Percentiles rank a stretch among this genome's conserved stretches.
phyloP scores from a whole-genome alignment of 2,888 invertebrate species.

The Cephus rjabovi region DNA sequence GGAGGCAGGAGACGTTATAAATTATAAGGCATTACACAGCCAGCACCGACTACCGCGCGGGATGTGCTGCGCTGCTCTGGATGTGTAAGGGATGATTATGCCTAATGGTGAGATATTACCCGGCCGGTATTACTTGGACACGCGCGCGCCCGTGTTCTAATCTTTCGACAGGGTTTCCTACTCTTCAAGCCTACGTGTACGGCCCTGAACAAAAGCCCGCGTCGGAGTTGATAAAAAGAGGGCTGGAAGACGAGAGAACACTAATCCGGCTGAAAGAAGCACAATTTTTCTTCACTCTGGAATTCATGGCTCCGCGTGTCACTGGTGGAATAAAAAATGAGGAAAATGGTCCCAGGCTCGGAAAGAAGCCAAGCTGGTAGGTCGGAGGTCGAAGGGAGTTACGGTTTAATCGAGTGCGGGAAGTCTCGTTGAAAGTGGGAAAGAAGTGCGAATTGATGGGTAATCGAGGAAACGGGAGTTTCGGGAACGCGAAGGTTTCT shows the following conservation, averaged over 20 bases:
- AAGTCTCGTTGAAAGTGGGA: too few relatives aligned
- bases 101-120: constrained; percentile 67
- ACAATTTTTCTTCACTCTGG: constrained; percentile 3
- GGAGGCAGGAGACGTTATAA: constrained; percentile 53
- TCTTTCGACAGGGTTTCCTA: constrained; percentile 66
- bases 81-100: constrained; percentile 66
- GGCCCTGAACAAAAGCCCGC: constrained; percentile 17
- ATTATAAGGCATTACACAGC: constrained; percentile 64
- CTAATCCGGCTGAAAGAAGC: neutral
- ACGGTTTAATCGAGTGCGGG: too few relatives aligned
- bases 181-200: constrained; percentile 49
- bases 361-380: too few relatives aligned
- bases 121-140: constrained; percentile 64
- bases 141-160: constrained; percentile 63
- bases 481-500: neutral
- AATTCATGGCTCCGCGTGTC: too few relatives aligned
- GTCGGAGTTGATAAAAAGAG: neutral
- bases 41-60: constrained; percentile 44
- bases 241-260: neutral
- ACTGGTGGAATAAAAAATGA: too few relatives aligned
- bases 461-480: too few relatives aligned
- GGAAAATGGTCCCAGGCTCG: too few relatives aligned
- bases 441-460: too few relatives aligned
- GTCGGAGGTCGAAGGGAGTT: too few relatives aligned
- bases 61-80: constrained; percentile 43